phyloP scores from a whole-genome alignment of 1,140 invertebrate genomes.

The Maconellicoccus hirsutus region DNA sequence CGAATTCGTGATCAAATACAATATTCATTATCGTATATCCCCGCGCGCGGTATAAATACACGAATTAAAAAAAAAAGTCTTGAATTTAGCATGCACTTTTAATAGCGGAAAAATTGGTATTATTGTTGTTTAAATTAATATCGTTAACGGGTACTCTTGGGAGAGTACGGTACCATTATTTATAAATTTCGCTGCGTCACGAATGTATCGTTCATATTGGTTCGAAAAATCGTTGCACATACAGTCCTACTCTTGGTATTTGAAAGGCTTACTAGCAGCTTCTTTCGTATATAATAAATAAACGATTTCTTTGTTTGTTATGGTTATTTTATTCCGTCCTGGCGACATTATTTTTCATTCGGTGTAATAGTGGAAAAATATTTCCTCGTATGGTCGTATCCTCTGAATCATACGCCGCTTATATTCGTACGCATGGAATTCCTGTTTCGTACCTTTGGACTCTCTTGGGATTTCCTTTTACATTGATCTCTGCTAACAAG shows the following conservation, averaged over 20 bases:
- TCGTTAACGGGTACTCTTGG: conserved; percentile 19
- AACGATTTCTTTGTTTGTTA: conserved; percentile 19
- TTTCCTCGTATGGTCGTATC: neutral
- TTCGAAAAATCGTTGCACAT: neutral
- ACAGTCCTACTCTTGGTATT: neutral
- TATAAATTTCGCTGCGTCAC: conserved; percentile 10
- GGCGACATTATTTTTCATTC: conserved; percentile 17
- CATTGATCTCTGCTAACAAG: neutral
- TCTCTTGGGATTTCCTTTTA: neutral
- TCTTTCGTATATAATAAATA: conserved; percentile 14
- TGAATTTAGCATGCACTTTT: neutral
- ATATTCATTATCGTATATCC: no score
- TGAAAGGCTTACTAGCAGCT: conserved; percentile 11
- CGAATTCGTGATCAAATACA: no score
- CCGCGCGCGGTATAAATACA: no score
- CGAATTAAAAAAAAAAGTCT: neutral
- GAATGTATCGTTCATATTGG: conserved; percentile 16
- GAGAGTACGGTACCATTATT: conserved; percentile 19
- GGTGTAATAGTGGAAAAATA: neutral
- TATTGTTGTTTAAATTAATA: conserved; percentile 21
- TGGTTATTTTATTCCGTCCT: neutral
- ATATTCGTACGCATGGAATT: neutral
- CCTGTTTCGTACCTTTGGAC: neutral
- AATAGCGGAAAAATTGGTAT: conserved; percentile 19
- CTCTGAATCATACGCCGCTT: neutral